Evolutionary conservation across 2,797 vertebrate species (phyloP), one percentile per base, ranked within the genome.

Genomic region (Sebastes kiyomatsui): DNA sequence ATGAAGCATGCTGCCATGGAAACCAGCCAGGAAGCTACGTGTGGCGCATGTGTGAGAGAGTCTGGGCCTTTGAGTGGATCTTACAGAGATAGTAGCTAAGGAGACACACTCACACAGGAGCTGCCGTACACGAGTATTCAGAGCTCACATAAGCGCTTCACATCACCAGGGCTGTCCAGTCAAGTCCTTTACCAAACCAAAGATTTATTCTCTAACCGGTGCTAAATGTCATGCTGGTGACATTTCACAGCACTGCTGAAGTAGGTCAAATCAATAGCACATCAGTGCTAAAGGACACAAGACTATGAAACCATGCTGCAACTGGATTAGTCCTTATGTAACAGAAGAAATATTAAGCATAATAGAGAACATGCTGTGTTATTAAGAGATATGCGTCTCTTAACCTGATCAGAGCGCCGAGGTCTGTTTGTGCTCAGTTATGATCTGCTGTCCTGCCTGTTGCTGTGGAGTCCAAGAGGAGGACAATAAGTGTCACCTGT

Each of bases 1-100:
- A 94, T 94, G 93, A 90, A 85, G 84, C 80, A 38, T 11, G 92
- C 84, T 94, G 80, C 89, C 93, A 95, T 96, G 93, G 95, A 81
- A 94, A 96, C 94, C 72, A 73, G 79, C 64, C 81, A 90, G 91
- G 87, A 94, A 93, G 88, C 92, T 83, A 74, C 38, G 4, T 68
- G 82, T 22, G 73, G 55, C 25, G 20, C 16, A 38, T 49, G 58
- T 23, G 18, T 58, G 52, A 28, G 60, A n/a, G 61, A 35, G 71
- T 77, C 58, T 75, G 69, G 7, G 70, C 75, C 78, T 85, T 77
- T 30, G 78, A 72, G 77, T 68, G 85, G 91, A 90, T 93, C 77
- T 80, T 56, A 49, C 74, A 75, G 52, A 79, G 92, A 93, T 92
- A 91, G 88, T 92, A 78, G 79, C 90, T 74, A 84, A 38, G 85